Conservation (phyloP, 2,797 vertebrate genomes). For the Austrolebias charrua region DNA sequence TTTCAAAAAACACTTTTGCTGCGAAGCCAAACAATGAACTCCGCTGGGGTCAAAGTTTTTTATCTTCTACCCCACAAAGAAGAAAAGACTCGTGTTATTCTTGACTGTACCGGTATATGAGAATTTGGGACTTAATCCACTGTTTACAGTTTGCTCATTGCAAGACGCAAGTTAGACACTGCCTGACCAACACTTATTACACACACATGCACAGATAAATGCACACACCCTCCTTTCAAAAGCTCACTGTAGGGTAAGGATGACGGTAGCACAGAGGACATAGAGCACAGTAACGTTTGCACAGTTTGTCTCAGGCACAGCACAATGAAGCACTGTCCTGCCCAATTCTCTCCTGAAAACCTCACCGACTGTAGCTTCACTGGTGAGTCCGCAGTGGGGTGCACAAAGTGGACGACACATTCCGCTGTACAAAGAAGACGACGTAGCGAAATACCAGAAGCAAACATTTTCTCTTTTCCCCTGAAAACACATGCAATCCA, state of each 20-base stretch:
- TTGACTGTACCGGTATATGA: slow-evolving; percentile 61
- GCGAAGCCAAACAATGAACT: slow-evolving; percentile 42
- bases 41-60: slow-evolving; percentile 19
- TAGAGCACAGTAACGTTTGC: slow-evolving; percentile 74
- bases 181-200: slow-evolving; percentile 69
- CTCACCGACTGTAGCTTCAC: slow-evolving; percentile 65
- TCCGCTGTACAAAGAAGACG: slow-evolving; percentile 52
- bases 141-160: slow-evolving; percentile 69
- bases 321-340: slow-evolving; percentile 58
- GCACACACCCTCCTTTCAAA: slow-evolving; percentile 37
- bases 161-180: slow-evolving; percentile 63
- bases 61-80: slow-evolving; percentile 20
- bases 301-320: slow-evolving; percentile 81
- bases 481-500: slow-evolving; percentile 21
- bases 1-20: slow-evolving; percentile 18
- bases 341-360: slow-evolving; percentile 35
- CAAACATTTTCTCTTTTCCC: slow-evolving; percentile 22
- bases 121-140: slow-evolving; percentile 47
- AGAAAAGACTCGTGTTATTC: slow-evolving; percentile 20
- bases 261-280: slow-evolving; percentile 33
- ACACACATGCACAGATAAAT: slow-evolving; percentile 21
- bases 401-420: slow-evolving; percentile 17
- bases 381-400: slow-evolving; percentile 33
- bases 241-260: slow-evolving; percentile 33
- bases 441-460: slow-evolving; percentile 18